These are phyloP conservation scores for Caenorhabditis inopinata DNA, from an alignment of 1,140 invertebrate species.

Conservation along the genomic window DNA sequence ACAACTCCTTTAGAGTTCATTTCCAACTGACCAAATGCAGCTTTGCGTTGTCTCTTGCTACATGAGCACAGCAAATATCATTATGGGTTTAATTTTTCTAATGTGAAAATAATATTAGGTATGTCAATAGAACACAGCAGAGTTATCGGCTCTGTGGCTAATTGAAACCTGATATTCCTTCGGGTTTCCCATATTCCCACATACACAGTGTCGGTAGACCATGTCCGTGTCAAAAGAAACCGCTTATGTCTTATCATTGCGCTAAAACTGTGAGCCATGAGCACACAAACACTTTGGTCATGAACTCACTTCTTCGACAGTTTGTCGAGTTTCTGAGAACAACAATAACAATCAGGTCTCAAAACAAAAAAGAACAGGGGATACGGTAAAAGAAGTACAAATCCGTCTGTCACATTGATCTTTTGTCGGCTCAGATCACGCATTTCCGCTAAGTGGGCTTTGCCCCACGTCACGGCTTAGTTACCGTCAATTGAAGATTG, in stretches of 20 bases:
- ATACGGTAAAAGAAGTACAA: neutral
- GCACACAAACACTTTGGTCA: constrained; percentile 2
- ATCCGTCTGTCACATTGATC: neutral
- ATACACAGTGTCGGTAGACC: constrained; percentile 28
- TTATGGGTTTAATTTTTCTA: no score
- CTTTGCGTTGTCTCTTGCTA: no score
- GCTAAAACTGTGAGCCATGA: constrained; percentile 3
- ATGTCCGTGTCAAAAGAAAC: constrained; percentile 34
- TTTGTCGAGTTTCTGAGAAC: neutral
- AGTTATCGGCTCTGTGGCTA: neutral
- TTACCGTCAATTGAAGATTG: constrained; percentile 16
- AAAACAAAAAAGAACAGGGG: neutral
- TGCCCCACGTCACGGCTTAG: neutral
- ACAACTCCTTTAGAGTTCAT: no score
- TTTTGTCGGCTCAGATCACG: neutral
- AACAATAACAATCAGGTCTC: neutral
- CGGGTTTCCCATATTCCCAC: neutral
- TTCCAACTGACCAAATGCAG: no score
- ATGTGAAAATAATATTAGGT: no score
- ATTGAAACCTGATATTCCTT: neutral
- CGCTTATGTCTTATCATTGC: constrained; percentile 23
- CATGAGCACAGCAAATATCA: no score
- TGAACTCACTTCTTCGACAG: neutral
- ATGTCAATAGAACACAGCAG: no score
- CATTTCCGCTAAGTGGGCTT: constrained; percentile 9